Conservation (phyloP, 2,113 vertebrate species). For the Loxodonta africana region DNA sequence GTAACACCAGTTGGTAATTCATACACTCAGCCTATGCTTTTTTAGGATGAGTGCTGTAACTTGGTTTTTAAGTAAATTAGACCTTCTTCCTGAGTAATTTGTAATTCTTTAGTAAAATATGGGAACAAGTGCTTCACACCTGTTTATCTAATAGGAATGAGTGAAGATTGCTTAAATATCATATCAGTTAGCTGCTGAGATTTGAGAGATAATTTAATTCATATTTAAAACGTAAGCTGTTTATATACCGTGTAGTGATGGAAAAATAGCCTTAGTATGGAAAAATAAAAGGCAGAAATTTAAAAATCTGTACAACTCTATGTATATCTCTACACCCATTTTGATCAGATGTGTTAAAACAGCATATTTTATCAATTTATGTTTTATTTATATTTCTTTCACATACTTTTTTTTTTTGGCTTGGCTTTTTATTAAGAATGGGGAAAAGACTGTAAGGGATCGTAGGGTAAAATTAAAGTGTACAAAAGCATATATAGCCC, state of each 20-base stretch:
- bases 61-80: constrained; percentile 30
- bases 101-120: neutral
- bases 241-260: neutral
- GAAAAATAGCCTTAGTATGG: constrained; percentile 13
- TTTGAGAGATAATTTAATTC: constrained; percentile 47
- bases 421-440: constrained; percentile 29
- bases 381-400: constrained; percentile 41
- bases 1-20: constrained; percentile 6
- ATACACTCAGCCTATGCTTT: neutral
- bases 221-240: constrained; percentile 31
- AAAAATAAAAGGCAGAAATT: constrained; percentile 31
- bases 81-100: constrained; percentile 32
- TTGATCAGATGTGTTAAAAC: constrained; percentile 18
- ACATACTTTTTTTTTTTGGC: neutral
- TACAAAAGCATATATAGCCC: constrained; percentile 22
- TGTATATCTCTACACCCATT: neutral
- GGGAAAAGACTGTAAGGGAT: neutral
- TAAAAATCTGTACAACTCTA: neutral
- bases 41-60: neutral
- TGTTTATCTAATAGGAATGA: constrained; percentile 32
- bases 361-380: constrained; percentile 1
- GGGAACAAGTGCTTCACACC: neutral
- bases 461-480: neutral
- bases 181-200: neutral
- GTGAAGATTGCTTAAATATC: constrained; percentile 31